Base-by-base conservation (phyloP, 1,140 invertebrate species). In the Anoplophora glabripennis region DNA sequence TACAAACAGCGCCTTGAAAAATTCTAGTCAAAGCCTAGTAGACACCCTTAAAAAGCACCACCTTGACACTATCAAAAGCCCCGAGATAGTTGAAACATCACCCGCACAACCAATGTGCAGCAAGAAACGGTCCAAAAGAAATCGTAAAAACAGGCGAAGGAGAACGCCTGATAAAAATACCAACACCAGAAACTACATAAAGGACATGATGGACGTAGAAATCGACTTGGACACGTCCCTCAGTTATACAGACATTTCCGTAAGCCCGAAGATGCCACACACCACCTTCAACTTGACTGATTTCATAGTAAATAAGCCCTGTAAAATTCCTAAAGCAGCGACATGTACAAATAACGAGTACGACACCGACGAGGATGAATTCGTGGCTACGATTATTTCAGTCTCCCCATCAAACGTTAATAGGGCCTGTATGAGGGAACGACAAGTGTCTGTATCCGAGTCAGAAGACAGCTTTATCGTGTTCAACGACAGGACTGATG, bases 401-500 rank as follows among this genome's bases (percentile, higher is more conserved):
- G 11, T 54, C 3, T 35, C 51, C 21, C 45, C 35, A 9, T 34
- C 44, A 28, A 44, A 33, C 5, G 21, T 28, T 8, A 41, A 18
- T 34, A 15, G 9, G 4, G 7, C 14, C 4, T 17, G 8, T 51
- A 35, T 4, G 9, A 57, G 48, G 35, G 17, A 53, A 46, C 49
- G 63, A 38, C 47, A 53, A 47, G 15, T 56, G 8, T 71, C 69
- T 8, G 10, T 59, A 36, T 51, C 57, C 17, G 68, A 68, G 37
- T 66, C 64, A 36, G 70, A 72, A 44, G 70, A 72, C 40, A 69
- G 67, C 53, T 71, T 69, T 57, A 68, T 71, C 4, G 42, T 69
- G 17, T 71, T 71, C 57, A 64, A 64, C 3, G 35, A 44, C 34
- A 40, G 44, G 10, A 48, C 12, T 34, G 58, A 62, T 57, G 46